These are phyloP conservation scores for Drosophila varians DNA, from an alignment of 1,140 invertebrate species.

Conservation along the genomic window DNA sequence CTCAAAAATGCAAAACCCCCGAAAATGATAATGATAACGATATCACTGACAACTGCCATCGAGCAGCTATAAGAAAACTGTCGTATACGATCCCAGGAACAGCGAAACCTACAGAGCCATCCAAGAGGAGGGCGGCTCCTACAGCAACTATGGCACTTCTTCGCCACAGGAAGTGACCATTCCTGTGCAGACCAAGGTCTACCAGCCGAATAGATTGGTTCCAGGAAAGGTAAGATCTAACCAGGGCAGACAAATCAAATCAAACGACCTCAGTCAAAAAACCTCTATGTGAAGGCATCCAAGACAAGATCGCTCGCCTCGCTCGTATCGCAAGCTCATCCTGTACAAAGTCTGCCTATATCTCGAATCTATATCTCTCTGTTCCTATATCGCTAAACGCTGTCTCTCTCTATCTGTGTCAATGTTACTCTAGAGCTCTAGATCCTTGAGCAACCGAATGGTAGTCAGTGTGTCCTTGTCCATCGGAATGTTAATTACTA, in stretches of 20 bases:
- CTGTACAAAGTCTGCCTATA: conserved; percentile 45
- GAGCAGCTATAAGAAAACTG: conserved; percentile 87
- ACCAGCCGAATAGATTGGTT: conserved; percentile 86
- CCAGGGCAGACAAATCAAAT: conserved; percentile 29
- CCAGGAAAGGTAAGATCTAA: conserved; percentile 85
- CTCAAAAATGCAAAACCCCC: conserved; percentile 54
- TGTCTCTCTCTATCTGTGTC: conserved; percentile 46
- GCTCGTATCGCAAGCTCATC: conserved; percentile 20
- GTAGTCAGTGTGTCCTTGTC: conserved; percentile 44
- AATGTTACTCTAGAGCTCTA: conserved; percentile 20
- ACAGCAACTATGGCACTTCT: conserved; percentile 83
- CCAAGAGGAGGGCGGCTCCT: conserved; percentile 88
- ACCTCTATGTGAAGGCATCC: conserved; percentile 45
- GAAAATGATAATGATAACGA: conserved; percentile 17
- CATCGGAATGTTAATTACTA: conserved; percentile 51
- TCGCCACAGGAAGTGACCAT: conserved; percentile 86
- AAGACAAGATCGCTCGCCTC: conserved; percentile 24
- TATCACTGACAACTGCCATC: conserved; percentile 37
- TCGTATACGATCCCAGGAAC: conserved; percentile 92
- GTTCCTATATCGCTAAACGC: conserved; percentile 28
- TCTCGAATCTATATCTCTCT: conserved; percentile 21
- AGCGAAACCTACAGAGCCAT: conserved; percentile 93
- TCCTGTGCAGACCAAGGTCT: conserved; percentile 90
- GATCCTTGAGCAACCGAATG: conserved; percentile 53
- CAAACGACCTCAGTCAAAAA: conserved; percentile 35